phyloP scores from a whole-genome alignment of 2,888 invertebrate genomes.

The Hydroisotoma schaefferi region DNA sequence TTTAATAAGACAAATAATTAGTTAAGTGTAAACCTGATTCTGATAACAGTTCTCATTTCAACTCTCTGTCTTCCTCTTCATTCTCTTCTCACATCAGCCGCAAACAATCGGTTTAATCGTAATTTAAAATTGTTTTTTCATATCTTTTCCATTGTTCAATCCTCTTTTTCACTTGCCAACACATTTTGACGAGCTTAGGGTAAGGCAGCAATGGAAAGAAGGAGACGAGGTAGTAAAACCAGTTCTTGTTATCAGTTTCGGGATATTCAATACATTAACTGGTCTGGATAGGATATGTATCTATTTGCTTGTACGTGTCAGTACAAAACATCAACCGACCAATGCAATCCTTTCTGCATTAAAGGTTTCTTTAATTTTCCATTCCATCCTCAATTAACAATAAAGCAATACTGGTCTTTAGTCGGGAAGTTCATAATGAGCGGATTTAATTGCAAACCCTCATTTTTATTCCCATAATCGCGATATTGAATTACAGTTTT shows the following conservation, averaged over 20 bases:
- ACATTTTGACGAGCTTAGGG: too few relatives aligned
- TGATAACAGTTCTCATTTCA: neutral
- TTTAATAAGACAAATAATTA: constrained; percentile 12
- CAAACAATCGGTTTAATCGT: constrained; percentile 6
- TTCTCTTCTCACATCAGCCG: constrained; percentile 7
- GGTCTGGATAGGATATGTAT: too few relatives aligned
- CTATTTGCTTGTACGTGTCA: too few relatives aligned
- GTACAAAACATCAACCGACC: too few relatives aligned
- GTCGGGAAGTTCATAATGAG: constrained; percentile 3
- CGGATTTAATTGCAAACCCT: too few relatives aligned
- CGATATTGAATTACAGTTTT: neutral
- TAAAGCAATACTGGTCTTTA: neutral
- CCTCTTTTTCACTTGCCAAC: too few relatives aligned
- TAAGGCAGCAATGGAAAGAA: too few relatives aligned
- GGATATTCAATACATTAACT: constrained; percentile 1
- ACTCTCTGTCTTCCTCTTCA: neutral
- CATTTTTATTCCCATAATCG: neutral
- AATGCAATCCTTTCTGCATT: too few relatives aligned
- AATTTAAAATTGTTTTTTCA: constrained; percentile 15
- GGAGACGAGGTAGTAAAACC: neutral
- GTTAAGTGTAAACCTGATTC: constrained; percentile 7
- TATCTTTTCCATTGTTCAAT: too few relatives aligned
- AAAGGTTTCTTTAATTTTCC: neutral
- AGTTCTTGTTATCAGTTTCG: neutral
- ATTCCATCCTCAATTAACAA: constrained; percentile 5